phyloP scores from a whole-genome alignment of 2,888 invertebrate genomes.

The Nephrotoma guestfalica region DNA sequence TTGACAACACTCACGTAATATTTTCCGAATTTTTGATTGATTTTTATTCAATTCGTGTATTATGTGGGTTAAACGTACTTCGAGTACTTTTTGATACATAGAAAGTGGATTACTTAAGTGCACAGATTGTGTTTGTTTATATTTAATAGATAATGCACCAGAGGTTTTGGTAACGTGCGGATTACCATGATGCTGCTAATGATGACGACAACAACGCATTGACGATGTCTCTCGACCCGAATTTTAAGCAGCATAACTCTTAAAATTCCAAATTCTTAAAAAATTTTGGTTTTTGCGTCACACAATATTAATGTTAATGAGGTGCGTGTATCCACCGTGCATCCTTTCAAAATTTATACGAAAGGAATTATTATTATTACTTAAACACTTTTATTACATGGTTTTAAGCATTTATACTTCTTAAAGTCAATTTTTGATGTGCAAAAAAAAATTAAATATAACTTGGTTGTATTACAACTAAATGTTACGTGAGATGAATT shows the following conservation, averaged over 20 bases:
- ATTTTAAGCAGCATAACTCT: neutral
- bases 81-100: neutral
- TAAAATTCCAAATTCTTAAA: neutral
- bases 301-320: neutral
- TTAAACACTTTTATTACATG: slow-evolving; percentile 4
- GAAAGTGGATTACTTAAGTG: neutral
- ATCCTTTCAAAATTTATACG: neutral
- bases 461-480: slow-evolving; percentile 4
- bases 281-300: neutral
- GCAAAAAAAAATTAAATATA: neutral
- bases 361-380: neutral
- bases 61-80: neutral
- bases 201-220: neutral
- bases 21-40: neutral
- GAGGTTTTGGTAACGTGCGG: neutral
- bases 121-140: neutral
- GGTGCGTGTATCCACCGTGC: neutral
- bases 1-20: neutral
- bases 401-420: neutral
- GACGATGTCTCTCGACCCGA: neutral
- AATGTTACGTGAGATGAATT: slow-evolving; percentile 2
- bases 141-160: neutral
- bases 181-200: neutral
- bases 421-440: neutral
- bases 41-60: neutral